Base-by-base conservation (phyloP, 2,888 invertebrate genomes). In the Chrysotoxum bicinctum region DNA sequence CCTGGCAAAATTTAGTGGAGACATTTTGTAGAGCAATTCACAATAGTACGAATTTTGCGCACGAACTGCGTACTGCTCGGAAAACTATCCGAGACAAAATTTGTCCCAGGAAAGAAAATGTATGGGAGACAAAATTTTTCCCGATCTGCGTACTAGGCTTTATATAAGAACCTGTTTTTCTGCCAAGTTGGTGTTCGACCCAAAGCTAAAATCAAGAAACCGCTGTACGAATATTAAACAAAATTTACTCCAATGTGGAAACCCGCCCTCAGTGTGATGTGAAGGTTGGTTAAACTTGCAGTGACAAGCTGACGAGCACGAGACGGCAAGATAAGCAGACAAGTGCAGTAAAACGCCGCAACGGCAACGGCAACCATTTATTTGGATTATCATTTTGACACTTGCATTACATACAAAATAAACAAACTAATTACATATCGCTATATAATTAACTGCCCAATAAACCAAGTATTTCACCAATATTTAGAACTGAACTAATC, bases 341-440 rank as follows among this genome's bases (percentile, higher is more conserved):
- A 66, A 66, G 48, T 66, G 64, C 64, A 79, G 84, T 75, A 70
- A 66, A 79, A 75, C 79, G 45, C 70, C 74, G 75, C 75, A 72
- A n/a, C n/a, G n/a, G n/a, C n/a, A n/a, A n/a, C n/a, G n/a, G n/a
- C n/a, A n/a, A 37, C 45, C n/a, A 8, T 32, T 54, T 48, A 48
- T 21, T 48, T 45, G 19, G 12, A 16, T 64, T 32, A 6, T 35
- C 32, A 6, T 14, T 35, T 35, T 48, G 48, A 48, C 64, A 66
- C 19, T 66, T 66, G 21, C 48, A 48, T 64, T 66, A 30, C 21
- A n/a, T 19, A 64, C 48, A 48, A 64, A 30, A 48, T 30, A 32
- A 64, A 64, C 45, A 66, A 64, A 43, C 2, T 10, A 48, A 45
- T 32, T 19, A 32, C 48, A 48, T 45, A 48, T 48, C 64, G 2